Conservation (phyloP, 2,113 vertebrate genomes). For the Anarhynchus alexandrinus region DNA sequence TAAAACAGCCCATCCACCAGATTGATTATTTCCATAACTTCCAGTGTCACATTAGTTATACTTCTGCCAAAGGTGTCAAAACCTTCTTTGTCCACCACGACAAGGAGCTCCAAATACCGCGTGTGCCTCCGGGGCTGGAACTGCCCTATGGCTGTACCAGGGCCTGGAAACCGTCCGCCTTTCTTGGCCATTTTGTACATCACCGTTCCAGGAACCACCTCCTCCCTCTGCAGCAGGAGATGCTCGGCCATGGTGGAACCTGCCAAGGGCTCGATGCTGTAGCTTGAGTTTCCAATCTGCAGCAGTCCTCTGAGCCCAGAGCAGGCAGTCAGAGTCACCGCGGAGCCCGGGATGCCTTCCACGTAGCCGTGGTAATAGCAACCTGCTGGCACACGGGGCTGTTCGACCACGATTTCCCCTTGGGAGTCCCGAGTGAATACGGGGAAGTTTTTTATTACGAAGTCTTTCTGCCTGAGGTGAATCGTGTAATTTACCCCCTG, state of each 20-base stretch:
- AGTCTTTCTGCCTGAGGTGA: slow-evolving; percentile 4
- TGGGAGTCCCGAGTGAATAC: neutral
- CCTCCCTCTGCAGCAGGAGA: neutral
- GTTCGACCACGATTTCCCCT: neutral
- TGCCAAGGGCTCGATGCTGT: slow-evolving; percentile 34
- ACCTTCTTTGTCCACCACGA: slow-evolving; percentile 34
- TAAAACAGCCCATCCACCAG: slow-evolving; percentile 49
- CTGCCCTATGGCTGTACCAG: neutral
- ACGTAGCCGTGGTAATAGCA: slow-evolving; percentile 60
- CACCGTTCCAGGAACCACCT: neutral
- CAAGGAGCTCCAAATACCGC: slow-evolving; percentile 57
- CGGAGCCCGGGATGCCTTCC: slow-evolving; percentile 14
- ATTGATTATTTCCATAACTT: slow-evolving; percentile 27
- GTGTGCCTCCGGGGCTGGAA: neutral
- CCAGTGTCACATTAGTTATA: neutral
- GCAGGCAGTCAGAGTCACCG: slow-evolving; percentile 37
- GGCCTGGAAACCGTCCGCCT: neutral
- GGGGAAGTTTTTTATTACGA: neutral
- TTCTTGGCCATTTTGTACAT: neutral
- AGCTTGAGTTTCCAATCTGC: slow-evolving; percentile 6
- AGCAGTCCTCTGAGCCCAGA: slow-evolving; percentile 62
- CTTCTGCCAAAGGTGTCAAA: slow-evolving; percentile 43
- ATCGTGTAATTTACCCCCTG: neutral
- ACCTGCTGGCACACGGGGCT: neutral
- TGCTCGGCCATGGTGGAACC: slow-evolving; percentile 24